Conservation (phyloP, 2,113 vertebrate species). For the Odontesthes bonariensis region DNA sequence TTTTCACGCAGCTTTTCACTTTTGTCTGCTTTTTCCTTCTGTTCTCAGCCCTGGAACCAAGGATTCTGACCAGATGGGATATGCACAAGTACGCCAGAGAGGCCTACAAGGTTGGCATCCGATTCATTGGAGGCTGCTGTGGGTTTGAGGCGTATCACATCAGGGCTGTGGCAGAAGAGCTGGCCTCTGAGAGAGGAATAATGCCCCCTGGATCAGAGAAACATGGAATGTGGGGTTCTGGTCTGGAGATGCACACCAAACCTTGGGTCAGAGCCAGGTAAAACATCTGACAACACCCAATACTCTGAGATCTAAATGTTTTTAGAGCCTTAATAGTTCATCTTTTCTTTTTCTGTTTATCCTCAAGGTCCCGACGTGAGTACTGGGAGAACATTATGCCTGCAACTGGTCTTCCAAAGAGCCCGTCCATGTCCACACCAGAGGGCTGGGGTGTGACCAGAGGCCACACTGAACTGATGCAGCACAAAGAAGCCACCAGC, state of each 20-base stretch:
- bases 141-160: slow-evolving; percentile 96
- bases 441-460: slow-evolving; percentile 92
- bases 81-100: slow-evolving; percentile 91
- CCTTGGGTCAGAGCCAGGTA: slow-evolving; percentile 98
- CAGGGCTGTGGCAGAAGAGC: slow-evolving; percentile 92
- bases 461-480: slow-evolving; percentile 88
- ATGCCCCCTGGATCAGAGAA: slow-evolving; percentile 91
- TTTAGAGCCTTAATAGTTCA: slow-evolving; percentile 39
- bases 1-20: background rate
- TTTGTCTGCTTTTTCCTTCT: background rate
- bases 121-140: slow-evolving; percentile 95
- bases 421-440: slow-evolving; percentile 86
- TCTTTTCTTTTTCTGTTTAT: slow-evolving; percentile 75
- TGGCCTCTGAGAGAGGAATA: slow-evolving; percentile 88
- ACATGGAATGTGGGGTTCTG: slow-evolving; percentile 91
- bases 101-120: slow-evolving; percentile 90
- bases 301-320: background rate
- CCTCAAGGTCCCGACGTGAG: slow-evolving; percentile 84
- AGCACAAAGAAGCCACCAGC: slow-evolving; percentile 90
- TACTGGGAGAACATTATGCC: slow-evolving; percentile 91
- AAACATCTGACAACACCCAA: background rate
- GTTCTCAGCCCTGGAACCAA: slow-evolving; percentile 85
- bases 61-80: slow-evolving; percentile 91
- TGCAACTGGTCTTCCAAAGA: slow-evolving; percentile 88
- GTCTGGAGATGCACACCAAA: slow-evolving; percentile 96